phyloP scores from a whole-genome alignment of 2,113 vertebrate genomes.

The Corynorhinus townsendii region DNA sequence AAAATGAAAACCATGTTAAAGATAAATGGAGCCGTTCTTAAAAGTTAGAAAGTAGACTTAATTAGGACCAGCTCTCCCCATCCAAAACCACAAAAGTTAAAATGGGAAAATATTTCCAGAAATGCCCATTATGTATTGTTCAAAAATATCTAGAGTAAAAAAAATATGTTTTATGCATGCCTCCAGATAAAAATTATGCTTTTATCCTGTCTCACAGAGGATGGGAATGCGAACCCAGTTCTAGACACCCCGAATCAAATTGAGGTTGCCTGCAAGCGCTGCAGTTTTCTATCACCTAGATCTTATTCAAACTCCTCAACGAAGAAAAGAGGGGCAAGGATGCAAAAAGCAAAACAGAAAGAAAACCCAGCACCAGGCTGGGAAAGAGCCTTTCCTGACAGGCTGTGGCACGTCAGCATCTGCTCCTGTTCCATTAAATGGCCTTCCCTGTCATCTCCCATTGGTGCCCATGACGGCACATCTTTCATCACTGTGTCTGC shows the following conservation, averaged over 20 bases:
- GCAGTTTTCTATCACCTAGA: constrained; percentile 71
- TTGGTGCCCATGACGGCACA: not conserved
- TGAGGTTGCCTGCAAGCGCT: constrained; percentile 74
- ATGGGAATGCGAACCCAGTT: constrained; percentile 72
- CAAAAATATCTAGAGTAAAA: constrained; percentile 79
- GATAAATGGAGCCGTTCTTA: constrained; percentile 84
- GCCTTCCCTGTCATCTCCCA: not conserved
- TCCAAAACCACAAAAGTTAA: constrained; percentile 85
- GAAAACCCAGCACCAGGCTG: not conserved
- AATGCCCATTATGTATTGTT: constrained; percentile 85
- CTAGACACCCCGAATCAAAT: constrained; percentile 75
- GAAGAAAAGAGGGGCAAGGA: not conserved
- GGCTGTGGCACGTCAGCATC: constrained; percentile 37
- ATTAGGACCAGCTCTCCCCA: constrained; percentile 83
- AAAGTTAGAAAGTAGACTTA: constrained; percentile 85
- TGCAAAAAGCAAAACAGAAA: constrained; percentile 25
- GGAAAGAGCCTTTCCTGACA: constrained; percentile 52
- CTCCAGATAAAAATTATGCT: constrained; percentile 79
- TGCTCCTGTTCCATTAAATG: constrained; percentile 27
- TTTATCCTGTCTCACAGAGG: constrained; percentile 72
- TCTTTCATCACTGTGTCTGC: constrained; percentile 60
- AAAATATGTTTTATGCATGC: constrained; percentile 76
- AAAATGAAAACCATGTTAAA: constrained; percentile 87
- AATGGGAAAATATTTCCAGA: constrained; percentile 87
- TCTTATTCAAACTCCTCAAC: constrained; percentile 52